Evolutionary conservation across 2,113 vertebrate species (phyloP), one percentile per base, ranked within the genome.

Genomic region (Xyliphius kryptos): DNA sequence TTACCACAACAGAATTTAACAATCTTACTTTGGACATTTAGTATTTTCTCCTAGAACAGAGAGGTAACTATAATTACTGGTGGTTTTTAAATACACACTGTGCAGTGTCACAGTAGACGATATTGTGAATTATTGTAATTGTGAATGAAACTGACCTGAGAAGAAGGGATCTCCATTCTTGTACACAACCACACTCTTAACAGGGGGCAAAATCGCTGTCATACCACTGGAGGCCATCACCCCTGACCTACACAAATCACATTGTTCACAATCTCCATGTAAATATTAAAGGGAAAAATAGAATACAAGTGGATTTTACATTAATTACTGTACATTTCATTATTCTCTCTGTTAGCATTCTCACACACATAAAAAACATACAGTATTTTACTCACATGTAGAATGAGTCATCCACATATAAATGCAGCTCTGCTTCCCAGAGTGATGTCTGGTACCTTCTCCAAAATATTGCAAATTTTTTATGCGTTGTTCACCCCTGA

Each of bases 101-200:
- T 32, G 26, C 1, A 32, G 26, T 32, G 26, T 32, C 26, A 32
- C 26, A 32, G 26, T 32, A 5, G 7, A 32, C n/a, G 7, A 5
- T 32, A 32, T 32, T 32, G 7, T 32, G 7, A 32, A 32, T 32
- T 3, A 32, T 32, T 32, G 4, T 32, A 32, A 32, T 32, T 46
- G 12, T n/a, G 43, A 46, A 41, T 14, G 5, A 11, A n/a, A 32
- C 69, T 19, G 20, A 73, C 71, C 71, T 0, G 68, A 78, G 75
- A 81, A 90, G 81, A 91, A 94, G 40, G 88, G 83, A 75, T 96
- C 92, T 3, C 94, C 91, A 0, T 96, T 97, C 76, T 83, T 86
- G 72, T 90, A 92, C 11, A 96, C 83, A 67, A 91, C 59, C 74
- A 95, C 86, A 0, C 73, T 90, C 72, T 87, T 95, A 61, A 89